phyloP scores from a whole-genome alignment of 1,140 invertebrate species.

The Belonocnema kinseyi region DNA sequence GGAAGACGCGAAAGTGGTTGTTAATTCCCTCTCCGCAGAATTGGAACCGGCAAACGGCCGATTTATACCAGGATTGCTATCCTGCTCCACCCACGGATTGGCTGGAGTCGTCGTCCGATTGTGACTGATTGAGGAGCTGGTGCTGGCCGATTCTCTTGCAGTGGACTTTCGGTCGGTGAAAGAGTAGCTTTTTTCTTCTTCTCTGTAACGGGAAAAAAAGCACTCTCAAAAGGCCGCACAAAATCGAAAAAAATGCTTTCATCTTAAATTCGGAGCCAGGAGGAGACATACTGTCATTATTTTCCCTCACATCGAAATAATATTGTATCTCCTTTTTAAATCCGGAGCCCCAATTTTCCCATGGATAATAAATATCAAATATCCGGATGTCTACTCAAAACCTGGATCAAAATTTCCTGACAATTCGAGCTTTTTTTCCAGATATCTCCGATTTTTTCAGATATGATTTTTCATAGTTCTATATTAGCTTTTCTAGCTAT shows the following conservation, averaged over 20 bases:
- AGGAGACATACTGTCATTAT: no score
- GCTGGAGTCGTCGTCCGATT: slow-evolving; percentile 74
- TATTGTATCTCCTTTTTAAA: no score
- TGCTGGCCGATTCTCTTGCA: slow-evolving; percentile 71
- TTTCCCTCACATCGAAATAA: no score
- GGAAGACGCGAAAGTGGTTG: slow-evolving; percentile 51
- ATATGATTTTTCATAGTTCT: no score
- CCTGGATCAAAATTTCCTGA: no score
- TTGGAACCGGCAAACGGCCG: slow-evolving; percentile 56
- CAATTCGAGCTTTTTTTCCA: no score
- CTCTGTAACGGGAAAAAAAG: slow-evolving; percentile 76
- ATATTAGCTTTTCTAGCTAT: no score
- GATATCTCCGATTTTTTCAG: no score
- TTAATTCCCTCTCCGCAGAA: slow-evolving; percentile 58
- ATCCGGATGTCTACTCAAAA: no score
- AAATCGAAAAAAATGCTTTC: background rate
- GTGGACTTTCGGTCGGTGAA: slow-evolving; percentile 88
- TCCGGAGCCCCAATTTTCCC: no score
- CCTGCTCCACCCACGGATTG: slow-evolving; percentile 72
- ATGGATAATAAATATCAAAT: no score
- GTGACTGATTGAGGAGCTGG: slow-evolving; percentile 66
- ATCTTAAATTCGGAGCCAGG: no score
- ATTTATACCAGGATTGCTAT: slow-evolving; percentile 65
- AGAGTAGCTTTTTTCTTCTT: slow-evolving; percentile 85
- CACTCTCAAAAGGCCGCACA: slow-evolving; percentile 32